A percentile compares a stretch with the other conserved stretches of the same genome.
These are phyloP conservation scores for Montipora capricornis DNA, from an alignment of 64 coral and sea anemone genomes.

Conservation along the genomic window DNA sequence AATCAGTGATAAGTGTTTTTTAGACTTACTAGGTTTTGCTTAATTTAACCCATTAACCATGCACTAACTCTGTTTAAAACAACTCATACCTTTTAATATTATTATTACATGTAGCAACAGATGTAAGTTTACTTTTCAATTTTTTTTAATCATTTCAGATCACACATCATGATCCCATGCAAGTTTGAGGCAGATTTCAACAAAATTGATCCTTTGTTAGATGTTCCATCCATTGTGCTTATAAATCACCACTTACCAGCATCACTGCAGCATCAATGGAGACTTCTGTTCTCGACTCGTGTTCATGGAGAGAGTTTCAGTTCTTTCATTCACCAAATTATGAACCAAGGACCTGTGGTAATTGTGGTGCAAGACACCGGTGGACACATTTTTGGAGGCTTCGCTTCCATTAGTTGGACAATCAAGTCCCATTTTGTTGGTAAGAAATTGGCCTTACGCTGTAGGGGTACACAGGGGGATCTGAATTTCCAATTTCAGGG, in stretches of 20 bases:
- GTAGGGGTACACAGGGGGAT: neutral
- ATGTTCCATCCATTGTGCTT: constrained; percentile 79
- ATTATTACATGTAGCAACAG: too few relatives aligned
- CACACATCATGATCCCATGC: constrained; percentile 91
- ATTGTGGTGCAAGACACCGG: constrained; percentile 68
- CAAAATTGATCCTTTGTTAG: constrained; percentile 71
- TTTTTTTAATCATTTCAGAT: constrained; percentile 28
- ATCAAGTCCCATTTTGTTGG: constrained; percentile 94
- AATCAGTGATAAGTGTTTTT: too few relatives aligned
- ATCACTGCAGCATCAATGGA: constrained; percentile 73
- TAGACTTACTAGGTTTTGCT: too few relatives aligned
- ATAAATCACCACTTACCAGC: constrained; percentile 83
- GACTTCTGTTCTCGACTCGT: constrained; percentile 88
- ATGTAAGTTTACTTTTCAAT: too few relatives aligned
- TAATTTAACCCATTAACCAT: too few relatives aligned
- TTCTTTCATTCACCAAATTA: constrained; percentile 85
- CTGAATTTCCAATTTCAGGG: too few relatives aligned
- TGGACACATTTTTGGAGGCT: constrained; percentile 92
- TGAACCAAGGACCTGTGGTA: constrained; percentile 82
- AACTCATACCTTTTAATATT: too few relatives aligned
- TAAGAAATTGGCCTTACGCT: neutral
- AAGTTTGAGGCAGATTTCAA: constrained; percentile 81
- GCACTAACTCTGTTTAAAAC: too few relatives aligned
- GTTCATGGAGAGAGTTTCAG: constrained; percentile 95
- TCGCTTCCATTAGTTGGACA: constrained; percentile 91